Evolutionary conservation across 2,113 vertebrate species (phyloP).

Genomic region (Poecilia latipinna): DNA sequence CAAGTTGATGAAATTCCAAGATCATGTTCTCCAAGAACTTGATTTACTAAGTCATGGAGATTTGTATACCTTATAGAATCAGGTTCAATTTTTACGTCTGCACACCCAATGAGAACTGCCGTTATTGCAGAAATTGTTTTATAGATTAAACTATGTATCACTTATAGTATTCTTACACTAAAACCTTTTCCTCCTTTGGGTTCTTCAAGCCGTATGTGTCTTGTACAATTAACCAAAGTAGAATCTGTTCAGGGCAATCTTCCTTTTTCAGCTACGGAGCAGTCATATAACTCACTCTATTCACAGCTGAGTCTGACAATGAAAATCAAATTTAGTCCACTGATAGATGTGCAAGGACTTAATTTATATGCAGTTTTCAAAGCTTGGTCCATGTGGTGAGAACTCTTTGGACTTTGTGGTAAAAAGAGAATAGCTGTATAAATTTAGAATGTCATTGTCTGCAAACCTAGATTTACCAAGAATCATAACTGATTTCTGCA

Average conservation of each 20-base stretch:
- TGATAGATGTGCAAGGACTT: neutral
- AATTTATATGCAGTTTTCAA: too few relatives aligned
- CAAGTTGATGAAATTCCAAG: conserved; percentile 11
- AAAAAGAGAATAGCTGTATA: neutral
- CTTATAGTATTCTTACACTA: neutral
- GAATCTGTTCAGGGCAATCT: conserved; percentile 26
- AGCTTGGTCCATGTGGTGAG: neutral
- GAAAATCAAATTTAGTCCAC: conserved; percentile 8
- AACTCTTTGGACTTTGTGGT: neutral
- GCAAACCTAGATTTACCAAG: neutral
- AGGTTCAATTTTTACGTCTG: conserved; percentile 7
- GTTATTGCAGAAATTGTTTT: neutral
- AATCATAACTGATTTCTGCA: conserved; percentile 5
- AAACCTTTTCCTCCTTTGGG: neutral
- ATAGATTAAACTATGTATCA: conserved; percentile 6
- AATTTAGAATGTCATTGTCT: neutral
- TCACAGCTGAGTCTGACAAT: neutral
- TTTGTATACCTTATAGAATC: neutral
- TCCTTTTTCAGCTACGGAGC: conserved; percentile 19
- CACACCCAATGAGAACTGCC: neutral
- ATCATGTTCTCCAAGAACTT: neutral
- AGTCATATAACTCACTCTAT: conserved; percentile 4
- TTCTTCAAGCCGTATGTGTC: neutral
- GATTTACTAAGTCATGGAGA: neutral
- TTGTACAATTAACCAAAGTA: conserved; percentile 9